Evolutionary conservation across 2,888 invertebrate species (phyloP), one percentile per base, ranked within the genome.

Genomic region (Trissolcus japonicus): DNA sequence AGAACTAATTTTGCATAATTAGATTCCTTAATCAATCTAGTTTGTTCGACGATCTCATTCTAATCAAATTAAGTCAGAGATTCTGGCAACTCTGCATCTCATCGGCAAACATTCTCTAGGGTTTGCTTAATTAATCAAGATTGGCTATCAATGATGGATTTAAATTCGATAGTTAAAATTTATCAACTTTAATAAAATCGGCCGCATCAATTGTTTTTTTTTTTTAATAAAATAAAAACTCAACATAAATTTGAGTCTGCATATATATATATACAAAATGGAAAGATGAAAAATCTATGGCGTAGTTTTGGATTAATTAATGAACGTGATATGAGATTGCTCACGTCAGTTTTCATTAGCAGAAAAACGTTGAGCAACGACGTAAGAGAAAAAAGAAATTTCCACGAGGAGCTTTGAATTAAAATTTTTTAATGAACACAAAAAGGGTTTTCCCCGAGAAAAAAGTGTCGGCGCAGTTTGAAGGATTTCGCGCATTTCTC

Each of bases 401-500:
- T 14, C n/a, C 46, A 16, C 1, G 1, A 40, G 50, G 16, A 19
- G n/a, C 7, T 25, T 17, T 29, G 29, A 29, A 54, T 46, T 46
- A 46, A 46, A 46, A 46, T n/a, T 14, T 46, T n/a, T 46, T n/a
- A 46, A n/a, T 16, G 46, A 16, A 46, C 46, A 46, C n/a, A 46
- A 16, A 53, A 54, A 63, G 50, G 46, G 43, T 25, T 55, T 56
- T 50, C 17, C 14, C 13, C 7, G n/a, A 66, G 54, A n/a, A 11
- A n/a, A 46, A 16, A 46, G n/a, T 46, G 46, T 41, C 55, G 48
- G 21, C 54, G 46, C 50, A 61, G 55, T 21, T 14, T 56, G 53
- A 14, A 54, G 51, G 63, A 67, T 69, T 74, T 74, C 65, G 66
- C 74, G 50, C 78, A 74, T 78, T 78, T 69, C 73, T 66, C 69